These are phyloP conservation scores for Chloroclystis v-ata DNA, from an alignment of 2,888 invertebrate genomes.

Conservation along the genomic window DNA sequence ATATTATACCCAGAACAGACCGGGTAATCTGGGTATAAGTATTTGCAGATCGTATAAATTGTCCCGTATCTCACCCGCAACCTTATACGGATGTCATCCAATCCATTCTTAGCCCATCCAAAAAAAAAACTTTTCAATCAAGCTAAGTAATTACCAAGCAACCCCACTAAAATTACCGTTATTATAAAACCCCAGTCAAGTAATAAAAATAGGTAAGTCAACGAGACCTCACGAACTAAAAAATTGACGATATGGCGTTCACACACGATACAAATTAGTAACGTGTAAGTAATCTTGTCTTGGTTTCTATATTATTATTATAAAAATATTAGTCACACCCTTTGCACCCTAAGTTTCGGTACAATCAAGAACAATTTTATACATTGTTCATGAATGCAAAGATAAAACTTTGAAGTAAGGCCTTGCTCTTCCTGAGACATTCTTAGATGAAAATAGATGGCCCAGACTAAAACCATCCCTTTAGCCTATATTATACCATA, in stretches of 20 bases:
- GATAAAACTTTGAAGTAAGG: conserved; percentile 19
- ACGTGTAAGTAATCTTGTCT: conserved; percentile 39
- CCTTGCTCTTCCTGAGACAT: too few species aligned
- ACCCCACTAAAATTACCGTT: not conserved
- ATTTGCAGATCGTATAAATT: too few species aligned
- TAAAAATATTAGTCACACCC: conserved; percentile 55
- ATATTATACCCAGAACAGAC: too few species aligned
- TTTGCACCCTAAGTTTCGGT: conserved; percentile 28
- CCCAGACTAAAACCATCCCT: too few species aligned
- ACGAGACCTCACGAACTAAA: conserved; percentile 1
- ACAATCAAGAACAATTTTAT: conserved; percentile 29
- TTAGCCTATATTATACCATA: too few species aligned
- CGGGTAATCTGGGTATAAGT: too few species aligned
- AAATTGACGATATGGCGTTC: conserved; percentile 24
- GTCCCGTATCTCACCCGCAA: too few species aligned
- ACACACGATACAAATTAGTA: conserved; percentile 43
- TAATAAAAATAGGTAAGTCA: conserved; percentile 13
- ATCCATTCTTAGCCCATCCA: too few species aligned
- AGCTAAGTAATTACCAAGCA: not conserved
- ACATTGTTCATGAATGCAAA: conserved; percentile 10
- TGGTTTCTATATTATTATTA: conserved; percentile 32
- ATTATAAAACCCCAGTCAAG: not conserved
- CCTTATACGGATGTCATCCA: too few species aligned
- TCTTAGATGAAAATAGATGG: too few species aligned
- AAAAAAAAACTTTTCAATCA: not conserved